A percentile compares a stretch with the other conserved stretches of the same genome.
These are phyloP conservation scores for Heteromurus nitidus DNA, from an alignment of 2,888 invertebrate genomes.

Conservation along the genomic window DNA sequence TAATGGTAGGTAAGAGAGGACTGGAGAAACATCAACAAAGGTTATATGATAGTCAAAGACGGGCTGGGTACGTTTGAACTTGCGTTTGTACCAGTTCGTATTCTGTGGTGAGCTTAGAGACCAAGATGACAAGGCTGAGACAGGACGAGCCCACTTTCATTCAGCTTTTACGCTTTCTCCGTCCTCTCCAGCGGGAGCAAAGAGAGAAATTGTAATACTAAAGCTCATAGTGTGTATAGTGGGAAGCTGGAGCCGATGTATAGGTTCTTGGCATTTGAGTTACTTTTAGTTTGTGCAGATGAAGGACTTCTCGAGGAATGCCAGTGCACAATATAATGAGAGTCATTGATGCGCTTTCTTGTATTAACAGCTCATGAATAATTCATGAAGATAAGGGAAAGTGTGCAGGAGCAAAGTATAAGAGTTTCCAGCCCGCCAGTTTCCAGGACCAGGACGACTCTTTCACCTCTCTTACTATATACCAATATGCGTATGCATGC, in stretches of 20 bases:
- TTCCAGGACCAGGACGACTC: conserved; percentile 23
- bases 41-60: conserved; percentile 14
- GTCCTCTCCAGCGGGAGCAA: conserved; percentile 7
- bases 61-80: conserved; percentile 40
- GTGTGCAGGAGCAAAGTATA: conserved; percentile 47
- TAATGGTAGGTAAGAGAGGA: background rate
- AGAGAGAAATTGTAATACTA: conserved; percentile 27
- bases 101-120: conserved; percentile 54
- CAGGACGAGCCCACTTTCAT: conserved; percentile 54
- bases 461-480: background rate
- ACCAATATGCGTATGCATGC: background rate
- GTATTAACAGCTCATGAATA: conserved; percentile 67
- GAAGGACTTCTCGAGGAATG: conserved; percentile 55
- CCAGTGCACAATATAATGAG: conserved; percentile 53
- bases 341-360: conserved; percentile 69
- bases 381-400: conserved; percentile 61
- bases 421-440: conserved; percentile 35
- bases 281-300: conserved; percentile 12
- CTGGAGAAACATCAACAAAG: background rate
- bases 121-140: conserved; percentile 50
- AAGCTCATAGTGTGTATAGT: conserved; percentile 26
- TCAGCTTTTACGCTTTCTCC: conserved; percentile 43
- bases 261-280: conserved; percentile 4
- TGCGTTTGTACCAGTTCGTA: conserved; percentile 29
- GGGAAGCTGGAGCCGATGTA: background rate